These are phyloP conservation scores for Parazoanthus swiftii DNA, from an alignment of 92 coral and sea anemone species.

Conservation along the genomic window DNA sequence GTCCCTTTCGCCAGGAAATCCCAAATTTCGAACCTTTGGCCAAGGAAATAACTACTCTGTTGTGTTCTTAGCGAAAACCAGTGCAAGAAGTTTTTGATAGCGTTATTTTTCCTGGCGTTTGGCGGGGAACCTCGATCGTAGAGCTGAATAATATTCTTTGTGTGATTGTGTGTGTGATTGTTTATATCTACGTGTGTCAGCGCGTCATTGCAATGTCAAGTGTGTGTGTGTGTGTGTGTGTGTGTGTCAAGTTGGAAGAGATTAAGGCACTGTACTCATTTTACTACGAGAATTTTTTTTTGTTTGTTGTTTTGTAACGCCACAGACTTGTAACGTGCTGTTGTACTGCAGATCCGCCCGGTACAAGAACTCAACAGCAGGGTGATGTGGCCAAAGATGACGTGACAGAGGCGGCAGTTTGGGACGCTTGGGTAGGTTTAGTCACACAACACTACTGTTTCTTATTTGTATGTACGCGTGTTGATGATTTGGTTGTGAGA, in stretches of 20 bases:
- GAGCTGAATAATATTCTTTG: neutral
- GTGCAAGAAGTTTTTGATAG: too few relatives aligned
- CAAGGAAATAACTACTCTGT: too few relatives aligned
- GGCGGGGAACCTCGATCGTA: too few relatives aligned
- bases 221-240: too few relatives aligned
- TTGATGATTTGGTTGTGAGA: neutral
- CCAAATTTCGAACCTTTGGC: too few relatives aligned
- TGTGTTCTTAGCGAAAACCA: too few relatives aligned
- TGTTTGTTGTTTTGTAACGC: neutral
- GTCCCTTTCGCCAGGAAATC: too few relatives aligned
- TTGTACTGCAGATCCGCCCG: constrained; percentile 53
- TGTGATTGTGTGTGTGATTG: neutral
- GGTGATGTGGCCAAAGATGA: constrained; percentile 49
- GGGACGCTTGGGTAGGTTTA: constrained; percentile 95
- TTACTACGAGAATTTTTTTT: too few relatives aligned
- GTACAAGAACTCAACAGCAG: constrained; percentile 40
- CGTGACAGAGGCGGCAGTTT: constrained; percentile 97
- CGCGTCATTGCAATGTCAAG: too few relatives aligned
- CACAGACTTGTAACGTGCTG: neutral
- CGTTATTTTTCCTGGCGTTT: too few relatives aligned
- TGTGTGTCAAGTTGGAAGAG: too few relatives aligned
- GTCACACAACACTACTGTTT: constrained; percentile 3
- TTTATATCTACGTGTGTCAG: neutral
- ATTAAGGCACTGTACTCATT: too few relatives aligned
- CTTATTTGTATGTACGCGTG: neutral